phyloP scores from a whole-genome alignment of 1,140 invertebrate genomes.

The Papilio dardanus region DNA sequence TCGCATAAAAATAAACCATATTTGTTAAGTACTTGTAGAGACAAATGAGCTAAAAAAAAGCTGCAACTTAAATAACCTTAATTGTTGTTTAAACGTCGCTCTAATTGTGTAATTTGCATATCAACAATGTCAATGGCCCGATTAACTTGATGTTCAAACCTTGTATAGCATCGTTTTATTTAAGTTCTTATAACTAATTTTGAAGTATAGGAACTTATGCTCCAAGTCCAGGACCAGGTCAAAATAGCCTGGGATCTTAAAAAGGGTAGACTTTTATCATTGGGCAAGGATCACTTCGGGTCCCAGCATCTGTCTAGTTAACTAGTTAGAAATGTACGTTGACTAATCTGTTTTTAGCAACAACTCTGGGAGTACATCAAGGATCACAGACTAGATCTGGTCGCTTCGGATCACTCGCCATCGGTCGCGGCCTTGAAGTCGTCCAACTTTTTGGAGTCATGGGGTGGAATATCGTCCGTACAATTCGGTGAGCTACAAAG shows the following conservation, averaged over 20 bases:
- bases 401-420: conserved; percentile 89
- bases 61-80: neutral
- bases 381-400: conserved; percentile 83
- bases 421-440: conserved; percentile 85
- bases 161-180: neutral
- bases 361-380: conserved; percentile 85
- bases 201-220: neutral
- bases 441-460: conserved; percentile 86
- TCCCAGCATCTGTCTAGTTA: too few relatives aligned
- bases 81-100: neutral
- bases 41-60: too few relatives aligned
- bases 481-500: conserved; percentile 84
- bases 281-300: too few relatives aligned
- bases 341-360: conserved; percentile 74
- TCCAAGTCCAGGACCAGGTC: too few relatives aligned
- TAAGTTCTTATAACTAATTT: neutral
- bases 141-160: conserved; percentile 7
- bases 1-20: too few relatives aligned
- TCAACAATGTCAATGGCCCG: neutral
- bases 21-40: too few relatives aligned
- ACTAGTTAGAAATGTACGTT: too few relatives aligned
- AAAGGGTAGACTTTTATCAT: too few relatives aligned
- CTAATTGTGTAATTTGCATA: neutral
- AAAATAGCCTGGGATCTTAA: too few relatives aligned
- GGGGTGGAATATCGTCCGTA: conserved; percentile 88